Conservation (phyloP, 1,140 invertebrate genomes). For the Bombus huntii region DNA sequence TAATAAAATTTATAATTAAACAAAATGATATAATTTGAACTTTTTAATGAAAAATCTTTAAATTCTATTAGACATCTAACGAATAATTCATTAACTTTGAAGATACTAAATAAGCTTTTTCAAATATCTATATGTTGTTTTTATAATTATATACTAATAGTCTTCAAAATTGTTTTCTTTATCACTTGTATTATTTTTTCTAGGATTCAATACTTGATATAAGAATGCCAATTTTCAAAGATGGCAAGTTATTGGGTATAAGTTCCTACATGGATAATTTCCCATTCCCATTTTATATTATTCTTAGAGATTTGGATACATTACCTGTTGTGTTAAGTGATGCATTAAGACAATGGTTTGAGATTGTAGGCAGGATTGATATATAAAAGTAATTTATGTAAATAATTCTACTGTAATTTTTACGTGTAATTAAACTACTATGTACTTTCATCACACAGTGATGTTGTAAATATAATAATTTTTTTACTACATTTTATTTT, state of each 20-base stretch:
- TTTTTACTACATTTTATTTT: no score
- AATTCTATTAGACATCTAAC: no score
- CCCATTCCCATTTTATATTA: conserved; percentile 99
- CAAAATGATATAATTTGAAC: not conserved
- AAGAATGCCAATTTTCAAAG: conserved; percentile 88
- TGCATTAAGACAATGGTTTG: conserved; percentile 99
- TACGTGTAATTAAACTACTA: not conserved
- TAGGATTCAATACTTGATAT: conserved; percentile 97
- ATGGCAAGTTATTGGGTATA: conserved; percentile 85
- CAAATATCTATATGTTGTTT: not conserved
- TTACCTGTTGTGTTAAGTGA: conserved; percentile 96
- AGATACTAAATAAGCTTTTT: no score
- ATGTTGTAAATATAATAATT: not conserved
- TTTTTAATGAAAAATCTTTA: no score
- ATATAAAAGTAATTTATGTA: conserved; percentile 56
- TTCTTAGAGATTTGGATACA: conserved; percentile 93
- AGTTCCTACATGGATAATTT: conserved; percentile 96
- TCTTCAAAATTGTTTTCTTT: not conserved
- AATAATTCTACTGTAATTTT: not conserved
- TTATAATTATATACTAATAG: not conserved
- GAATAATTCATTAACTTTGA: no score
- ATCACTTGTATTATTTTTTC: conserved; percentile 69
- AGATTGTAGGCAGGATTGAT: conserved; percentile 91
- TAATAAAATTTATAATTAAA: not conserved
- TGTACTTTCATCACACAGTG: not conserved